Evolutionary conservation across 2,113 vertebrate genomes (phyloP), one percentile per base, ranked within the genome.

Genomic region (Bettongia penicillata): DNA sequence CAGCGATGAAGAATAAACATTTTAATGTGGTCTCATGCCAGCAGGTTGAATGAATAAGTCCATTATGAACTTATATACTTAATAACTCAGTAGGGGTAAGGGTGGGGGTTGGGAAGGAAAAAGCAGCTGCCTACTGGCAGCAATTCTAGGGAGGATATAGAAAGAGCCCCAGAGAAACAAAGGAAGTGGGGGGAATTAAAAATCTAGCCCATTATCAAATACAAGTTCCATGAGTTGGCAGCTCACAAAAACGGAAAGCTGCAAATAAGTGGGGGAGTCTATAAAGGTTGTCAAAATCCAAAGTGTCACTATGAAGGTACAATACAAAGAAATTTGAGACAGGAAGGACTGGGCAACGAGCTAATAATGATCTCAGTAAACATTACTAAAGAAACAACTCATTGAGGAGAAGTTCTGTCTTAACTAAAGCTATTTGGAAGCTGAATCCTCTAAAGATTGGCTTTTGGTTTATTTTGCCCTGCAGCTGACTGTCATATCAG

Each of bases 341-440:
- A 52, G 31, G 31, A 95, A 97, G 51, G 94, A 53, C 22, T 51
- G 55, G 10, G 53, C 49, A 91, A 3, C 50, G 53, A 28, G 26
- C 49, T 93, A 91, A 95, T 49, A 9, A 28, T 3, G 48, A 51
- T 91, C 61, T 93, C 53, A 53, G 91, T 94, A 95, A 68, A 91
- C 92, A 49, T 93, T 93, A 77, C 92, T 95, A 92, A 0, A 93
- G 89, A 97, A 95, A 55, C 31, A 91, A 90, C 52, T 92, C 53
- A 49, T 31, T 57, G 68, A 96, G 94, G 28, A 95, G 90, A 97
- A 96, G 93, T 26, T 61, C 49, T 14, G 92, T 93, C 57, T 97
- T 97, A 97, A 97, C 90, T 51, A 89, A 95, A 97, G 89, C 84
- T 91, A 94, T 94, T 92, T 97, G 94, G 96, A 37, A 89, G 47